A percentile compares a stretch with the other conserved stretches of the same genome.
Conservation (phyloP, 2,113 vertebrate species). For the Calonectris borealis region DNA sequence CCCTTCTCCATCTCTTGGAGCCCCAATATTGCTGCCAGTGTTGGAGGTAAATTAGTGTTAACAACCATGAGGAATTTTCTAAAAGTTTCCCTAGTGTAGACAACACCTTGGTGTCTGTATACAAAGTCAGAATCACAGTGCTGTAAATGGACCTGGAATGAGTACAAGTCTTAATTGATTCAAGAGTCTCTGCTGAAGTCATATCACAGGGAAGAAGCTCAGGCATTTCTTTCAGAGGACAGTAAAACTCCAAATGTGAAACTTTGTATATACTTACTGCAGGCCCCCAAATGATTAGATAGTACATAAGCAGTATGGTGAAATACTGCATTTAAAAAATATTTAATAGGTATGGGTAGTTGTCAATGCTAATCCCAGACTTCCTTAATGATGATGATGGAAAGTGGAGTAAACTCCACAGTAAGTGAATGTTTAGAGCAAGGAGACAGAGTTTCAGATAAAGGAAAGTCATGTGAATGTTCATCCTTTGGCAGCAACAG, state of each 20-base stretch:
- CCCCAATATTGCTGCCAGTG: background rate
- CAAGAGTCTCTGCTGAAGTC: background rate
- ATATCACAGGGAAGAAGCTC: background rate
- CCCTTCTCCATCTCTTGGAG: background rate
- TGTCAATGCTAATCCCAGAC: background rate
- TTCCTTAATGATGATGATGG: background rate
- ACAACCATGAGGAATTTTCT: background rate
- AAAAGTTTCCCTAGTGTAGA: background rate
- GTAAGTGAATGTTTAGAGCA: background rate
- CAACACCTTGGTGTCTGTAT: background rate
- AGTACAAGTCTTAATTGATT: background rate
- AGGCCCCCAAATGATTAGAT: background rate
- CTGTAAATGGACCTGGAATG: background rate
- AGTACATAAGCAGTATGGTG: background rate
- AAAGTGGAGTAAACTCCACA: background rate
- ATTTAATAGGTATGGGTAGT: background rate
- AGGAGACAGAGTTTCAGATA: background rate
- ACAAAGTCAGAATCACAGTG: background rate
- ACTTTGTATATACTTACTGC: background rate
- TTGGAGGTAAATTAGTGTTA: background rate
- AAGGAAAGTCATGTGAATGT: background rate
- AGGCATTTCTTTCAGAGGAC: conserved; percentile 17
- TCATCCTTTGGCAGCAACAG: background rate
- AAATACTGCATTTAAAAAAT: background rate
- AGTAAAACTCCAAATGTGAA: background rate